Base-by-base conservation (phyloP, 2,797 vertebrate species). In the Artibeus lituratus region DNA sequence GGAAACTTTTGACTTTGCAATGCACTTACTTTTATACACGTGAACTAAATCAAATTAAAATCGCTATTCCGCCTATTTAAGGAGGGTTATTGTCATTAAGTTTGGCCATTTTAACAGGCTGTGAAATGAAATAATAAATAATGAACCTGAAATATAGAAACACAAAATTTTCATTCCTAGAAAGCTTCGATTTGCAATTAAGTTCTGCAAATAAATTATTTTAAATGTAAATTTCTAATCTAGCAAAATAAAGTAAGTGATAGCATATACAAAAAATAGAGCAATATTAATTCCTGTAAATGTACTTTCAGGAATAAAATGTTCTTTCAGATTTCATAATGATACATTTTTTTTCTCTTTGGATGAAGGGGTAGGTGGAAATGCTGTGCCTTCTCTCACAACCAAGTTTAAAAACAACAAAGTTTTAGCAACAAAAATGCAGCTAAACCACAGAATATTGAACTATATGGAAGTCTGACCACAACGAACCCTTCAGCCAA, bases 161-260 rank as follows among this genome's bases (percentile, higher is more conserved):
- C 53, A 73, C 0, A 92, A 73, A 59, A 70, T 69, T 86, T 94
- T 89, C 35, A 87, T 94, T 96, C 39, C 49, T 89, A 53, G 22
- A 81, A 94, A 84, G 59, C 10, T 59, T 72, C 7, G 84, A 53
- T 78, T 78, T 74, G 21, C 8, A 91, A 74, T 87, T 84, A 87
- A 78, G 22, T 26, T 82, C 55, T n/a, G 5, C 29, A 91, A 95
- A 90, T 55, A 84, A 87, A 77, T 90, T 62, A 93, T 95, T 94
- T 88, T 93, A 93, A 89, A 85, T 84, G 29, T n/a, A 85, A 74
- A 86, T 81, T 44, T 77, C n/a, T 47, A 70, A 53, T 70, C 51
- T 90, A 83, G 10, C 14, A 91, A 91, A 5, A 78, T 42, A 81
- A 78, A 70, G 32, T 90, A 80, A 92, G 93, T 69, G n/a, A 70